Conservation (phyloP, 2,888 invertebrate species). For the Selenia dentaria region DNA sequence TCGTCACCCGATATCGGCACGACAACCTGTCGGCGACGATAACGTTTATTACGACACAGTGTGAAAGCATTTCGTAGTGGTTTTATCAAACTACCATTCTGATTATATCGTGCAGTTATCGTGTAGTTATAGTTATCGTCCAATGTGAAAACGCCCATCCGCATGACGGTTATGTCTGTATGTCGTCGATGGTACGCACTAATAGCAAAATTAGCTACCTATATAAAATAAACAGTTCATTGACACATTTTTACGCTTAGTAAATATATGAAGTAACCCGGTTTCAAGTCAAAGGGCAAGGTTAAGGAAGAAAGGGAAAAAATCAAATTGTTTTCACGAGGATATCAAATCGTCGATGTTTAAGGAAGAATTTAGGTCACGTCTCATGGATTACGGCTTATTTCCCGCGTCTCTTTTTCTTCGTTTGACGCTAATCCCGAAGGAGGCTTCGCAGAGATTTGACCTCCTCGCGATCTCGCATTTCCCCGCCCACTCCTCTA, state of each 20-base stretch:
- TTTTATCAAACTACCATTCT: no score
- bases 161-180: no score
- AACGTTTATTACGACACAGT: no score
- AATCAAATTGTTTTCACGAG: conserved; percentile 77
- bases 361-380: conserved; percentile 80
- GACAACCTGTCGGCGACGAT: no score
- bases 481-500: conserved; percentile 43
- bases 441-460: conserved; percentile 72
- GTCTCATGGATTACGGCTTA: conserved; percentile 81
- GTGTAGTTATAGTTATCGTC: no score
- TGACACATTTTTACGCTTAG: conserved; percentile 4
- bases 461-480: conserved; percentile 51
- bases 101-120: no score
- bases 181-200: no score
- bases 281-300: conserved; percentile 57
- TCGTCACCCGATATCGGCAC: no score
- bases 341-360: conserved; percentile 80
- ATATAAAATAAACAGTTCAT: no score
- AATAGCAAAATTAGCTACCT: no score
- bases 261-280: conserved; percentile 54
- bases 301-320: conserved; percentile 56
- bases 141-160: no score
- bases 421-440: conserved; percentile 80
- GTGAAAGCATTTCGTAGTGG: no score
- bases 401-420: conserved; percentile 81